These are phyloP conservation scores for Nephrotoma flavescens DNA, from an alignment of 2,888 invertebrate species.

Conservation along the genomic window DNA sequence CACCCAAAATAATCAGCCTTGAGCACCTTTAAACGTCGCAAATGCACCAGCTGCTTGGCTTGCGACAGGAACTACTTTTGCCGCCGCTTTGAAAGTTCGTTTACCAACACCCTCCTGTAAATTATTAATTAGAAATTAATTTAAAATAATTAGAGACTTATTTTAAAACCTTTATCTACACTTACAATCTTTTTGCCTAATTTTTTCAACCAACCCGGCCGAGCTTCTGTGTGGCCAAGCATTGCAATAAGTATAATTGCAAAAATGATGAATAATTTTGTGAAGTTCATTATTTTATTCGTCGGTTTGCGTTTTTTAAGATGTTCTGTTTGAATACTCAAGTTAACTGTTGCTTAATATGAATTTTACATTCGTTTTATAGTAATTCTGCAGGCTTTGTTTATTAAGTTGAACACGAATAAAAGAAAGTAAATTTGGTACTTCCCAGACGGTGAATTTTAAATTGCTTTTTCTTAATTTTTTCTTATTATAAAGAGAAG, in stretches of 20 bases:
- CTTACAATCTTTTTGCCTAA: neutral
- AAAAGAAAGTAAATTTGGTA: neutral
- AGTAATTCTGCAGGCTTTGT: neutral
- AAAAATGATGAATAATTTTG: neutral
- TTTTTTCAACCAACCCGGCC: neutral
- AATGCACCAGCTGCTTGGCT: neutral
- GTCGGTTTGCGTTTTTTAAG: neutral
- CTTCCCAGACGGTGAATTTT: neutral
- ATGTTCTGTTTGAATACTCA: neutral
- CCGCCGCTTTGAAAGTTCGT: neutral
- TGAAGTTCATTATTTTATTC: neutral
- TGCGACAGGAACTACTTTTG: neutral
- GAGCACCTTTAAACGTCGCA: neutral
- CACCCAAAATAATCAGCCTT: neutral
- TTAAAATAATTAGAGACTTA: neutral
- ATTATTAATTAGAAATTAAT: neutral
- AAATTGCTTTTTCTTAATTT: too few species aligned
- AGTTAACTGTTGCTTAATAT: neutral
- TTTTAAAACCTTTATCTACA: neutral
- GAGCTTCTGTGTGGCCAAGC: neutral
- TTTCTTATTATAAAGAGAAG: too few species aligned
- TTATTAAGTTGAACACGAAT: neutral
- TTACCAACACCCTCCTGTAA: neutral
- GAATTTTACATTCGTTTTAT: neutral
- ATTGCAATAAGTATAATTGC: neutral